Conservation (phyloP, 2,797 vertebrate genomes). For the Buceros bicornis region DNA sequence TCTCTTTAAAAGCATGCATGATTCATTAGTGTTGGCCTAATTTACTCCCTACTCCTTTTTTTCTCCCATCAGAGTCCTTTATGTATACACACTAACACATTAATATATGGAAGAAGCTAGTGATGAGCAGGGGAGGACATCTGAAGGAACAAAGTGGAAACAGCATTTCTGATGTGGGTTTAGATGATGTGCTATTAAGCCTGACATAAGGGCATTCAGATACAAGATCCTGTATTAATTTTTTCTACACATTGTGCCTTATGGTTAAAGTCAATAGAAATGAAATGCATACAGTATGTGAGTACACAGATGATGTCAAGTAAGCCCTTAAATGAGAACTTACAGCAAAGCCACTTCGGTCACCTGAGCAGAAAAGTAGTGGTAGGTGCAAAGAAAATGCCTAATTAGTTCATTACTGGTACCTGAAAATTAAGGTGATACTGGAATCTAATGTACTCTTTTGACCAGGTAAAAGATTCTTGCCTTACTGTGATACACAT, state of each 20-base stretch:
- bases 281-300: not conserved
- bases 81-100: not conserved
- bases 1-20: not conserved
- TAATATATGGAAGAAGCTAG: not conserved
- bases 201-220: not conserved
- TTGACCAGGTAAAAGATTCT: not conserved
- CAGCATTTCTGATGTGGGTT: not conserved
- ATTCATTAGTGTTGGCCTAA: not conserved
- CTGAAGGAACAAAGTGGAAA: not conserved
- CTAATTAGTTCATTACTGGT: not conserved
- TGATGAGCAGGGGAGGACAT: not conserved
- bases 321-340: not conserved
- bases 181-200: not conserved
- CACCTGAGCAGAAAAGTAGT: not conserved
- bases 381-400: not conserved
- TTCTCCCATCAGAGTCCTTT: not conserved
- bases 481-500: not conserved
- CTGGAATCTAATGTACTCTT: not conserved
- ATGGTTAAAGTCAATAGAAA: not conserved
- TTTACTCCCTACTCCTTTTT: not conserved
- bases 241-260: not conserved
- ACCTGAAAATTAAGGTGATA: not conserved
- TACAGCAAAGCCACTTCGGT: not conserved
- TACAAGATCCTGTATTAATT: not conserved
- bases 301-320: not conserved